These are phyloP conservation scores for Drosophila nr. fundita DNA, from an alignment of 2,888 invertebrate genomes.

Conservation along the genomic window DNA sequence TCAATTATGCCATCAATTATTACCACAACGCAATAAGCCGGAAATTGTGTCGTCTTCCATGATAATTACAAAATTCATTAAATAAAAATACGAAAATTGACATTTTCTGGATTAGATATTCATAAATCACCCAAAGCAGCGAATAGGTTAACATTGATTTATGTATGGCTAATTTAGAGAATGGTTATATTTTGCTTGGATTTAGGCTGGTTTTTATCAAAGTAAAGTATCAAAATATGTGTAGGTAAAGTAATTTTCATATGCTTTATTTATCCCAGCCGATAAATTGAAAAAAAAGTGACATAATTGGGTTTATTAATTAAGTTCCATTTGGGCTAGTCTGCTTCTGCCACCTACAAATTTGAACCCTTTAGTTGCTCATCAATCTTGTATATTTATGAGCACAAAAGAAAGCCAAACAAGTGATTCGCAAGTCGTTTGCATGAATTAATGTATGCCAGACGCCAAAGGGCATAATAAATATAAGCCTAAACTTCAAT, in stretches of 20 bases:
- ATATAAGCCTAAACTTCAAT: not conserved
- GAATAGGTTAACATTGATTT: not conserved
- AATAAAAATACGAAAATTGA: too few relatives aligned
- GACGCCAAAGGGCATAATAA: not conserved
- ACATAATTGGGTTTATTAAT: not conserved
- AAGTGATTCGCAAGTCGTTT: not conserved
- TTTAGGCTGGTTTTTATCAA: not conserved
- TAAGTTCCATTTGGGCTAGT: not conserved
- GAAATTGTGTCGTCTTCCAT: not conserved
- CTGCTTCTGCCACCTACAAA: too few relatives aligned
- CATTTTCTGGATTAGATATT: not conserved
- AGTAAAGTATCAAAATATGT: not conserved
- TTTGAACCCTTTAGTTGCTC: not conserved
- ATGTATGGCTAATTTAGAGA: not conserved
- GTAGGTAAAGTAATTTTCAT: not conserved
- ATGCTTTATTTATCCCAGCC: not conserved
- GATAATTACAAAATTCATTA: not conserved
- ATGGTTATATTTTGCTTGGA: not conserved
- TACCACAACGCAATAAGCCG: constrained; percentile 26
- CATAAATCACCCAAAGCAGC: not conserved
- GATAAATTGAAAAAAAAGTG: not conserved
- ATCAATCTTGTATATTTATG: not conserved
- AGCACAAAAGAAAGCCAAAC: not conserved
- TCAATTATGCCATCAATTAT: constrained; percentile 63
- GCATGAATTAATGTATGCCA: not conserved